Conservation (phyloP, 30 jellyfish, hydroid and myxozoan genomes). For the Turritopsis dohrnii region DNA sequence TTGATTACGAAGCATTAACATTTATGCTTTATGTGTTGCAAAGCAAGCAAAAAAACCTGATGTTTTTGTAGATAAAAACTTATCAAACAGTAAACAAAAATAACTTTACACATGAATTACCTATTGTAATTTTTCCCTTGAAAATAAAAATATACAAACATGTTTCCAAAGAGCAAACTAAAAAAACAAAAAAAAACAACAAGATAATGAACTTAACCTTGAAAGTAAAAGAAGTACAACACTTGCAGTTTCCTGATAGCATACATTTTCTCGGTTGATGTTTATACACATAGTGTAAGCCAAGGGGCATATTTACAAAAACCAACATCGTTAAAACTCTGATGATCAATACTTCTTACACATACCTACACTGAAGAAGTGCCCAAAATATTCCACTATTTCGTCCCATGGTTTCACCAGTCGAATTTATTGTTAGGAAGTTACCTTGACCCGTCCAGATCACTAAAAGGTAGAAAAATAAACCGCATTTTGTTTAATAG, state of each 20-base stretch:
- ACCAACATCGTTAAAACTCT: too few relatives aligned
- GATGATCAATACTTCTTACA: too few relatives aligned
- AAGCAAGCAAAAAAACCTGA: too few relatives aligned
- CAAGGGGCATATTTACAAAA: too few relatives aligned
- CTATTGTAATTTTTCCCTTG: constrained; percentile 18
- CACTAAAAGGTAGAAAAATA: constrained; percentile 33
- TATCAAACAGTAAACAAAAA: neutral
- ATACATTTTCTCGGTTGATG: too few relatives aligned
- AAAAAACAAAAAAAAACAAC: constrained; percentile 18
- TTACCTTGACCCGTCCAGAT: constrained; percentile 98
- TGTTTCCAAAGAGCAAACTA: constrained; percentile 93
- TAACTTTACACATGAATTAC: neutral
- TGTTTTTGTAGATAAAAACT: too few relatives aligned
- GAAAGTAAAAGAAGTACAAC: too few relatives aligned
- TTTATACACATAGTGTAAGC: too few relatives aligned
- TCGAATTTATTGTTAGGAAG: constrained; percentile 85
- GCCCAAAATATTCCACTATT: constrained; percentile 99
- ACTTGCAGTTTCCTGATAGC: too few relatives aligned
- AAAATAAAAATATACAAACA: constrained; percentile 91
- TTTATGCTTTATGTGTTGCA: too few relatives aligned
- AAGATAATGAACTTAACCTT: too few relatives aligned
- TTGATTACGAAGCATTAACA: too few relatives aligned
- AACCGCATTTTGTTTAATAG: neutral
- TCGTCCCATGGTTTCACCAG: constrained; percentile 88
- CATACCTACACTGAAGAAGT: constrained; percentile 92